Conservation (phyloP, 2,113 vertebrate species). For the Silurus glanis region DNA sequence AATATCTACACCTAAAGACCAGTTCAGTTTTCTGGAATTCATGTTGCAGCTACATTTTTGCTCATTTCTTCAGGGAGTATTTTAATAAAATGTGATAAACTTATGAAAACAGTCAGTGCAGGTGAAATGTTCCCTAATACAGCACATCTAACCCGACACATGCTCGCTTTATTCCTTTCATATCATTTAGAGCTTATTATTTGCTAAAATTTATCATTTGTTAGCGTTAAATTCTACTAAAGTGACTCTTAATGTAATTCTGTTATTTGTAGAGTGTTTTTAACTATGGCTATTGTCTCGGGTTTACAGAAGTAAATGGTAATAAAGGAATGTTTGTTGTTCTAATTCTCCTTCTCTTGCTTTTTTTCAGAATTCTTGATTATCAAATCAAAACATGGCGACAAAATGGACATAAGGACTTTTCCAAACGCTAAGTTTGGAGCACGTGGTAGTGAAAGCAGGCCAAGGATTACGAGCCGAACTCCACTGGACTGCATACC, state of each 20-base stretch:
- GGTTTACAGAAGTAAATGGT: too few relatives aligned
- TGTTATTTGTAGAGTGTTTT: too few relatives aligned
- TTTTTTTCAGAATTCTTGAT: conserved; percentile 15
- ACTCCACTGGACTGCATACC: conserved; percentile 41
- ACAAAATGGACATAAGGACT: neutral
- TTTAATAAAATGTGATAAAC: neutral
- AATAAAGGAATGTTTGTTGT: too few relatives aligned
- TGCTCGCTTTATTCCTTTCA: neutral
- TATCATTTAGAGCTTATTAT: neutral
- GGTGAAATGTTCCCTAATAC: neutral
- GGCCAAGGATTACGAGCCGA: neutral
- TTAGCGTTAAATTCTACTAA: neutral
- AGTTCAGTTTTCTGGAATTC: neutral
- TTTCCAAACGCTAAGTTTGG: neutral
- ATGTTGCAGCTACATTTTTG: neutral
- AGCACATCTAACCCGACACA: too few relatives aligned
- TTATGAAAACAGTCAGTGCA: neutral
- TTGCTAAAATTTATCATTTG: neutral
- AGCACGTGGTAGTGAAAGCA: neutral
- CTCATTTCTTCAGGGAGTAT: neutral
- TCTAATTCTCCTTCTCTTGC: neutral
- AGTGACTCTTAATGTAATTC: neutral
- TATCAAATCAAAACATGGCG: conserved; percentile 2
- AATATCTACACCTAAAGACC: neutral
- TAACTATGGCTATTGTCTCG: too few relatives aligned